phyloP scores from a whole-genome alignment of 2,888 invertebrate species.

The Ditula angustiorana region DNA sequence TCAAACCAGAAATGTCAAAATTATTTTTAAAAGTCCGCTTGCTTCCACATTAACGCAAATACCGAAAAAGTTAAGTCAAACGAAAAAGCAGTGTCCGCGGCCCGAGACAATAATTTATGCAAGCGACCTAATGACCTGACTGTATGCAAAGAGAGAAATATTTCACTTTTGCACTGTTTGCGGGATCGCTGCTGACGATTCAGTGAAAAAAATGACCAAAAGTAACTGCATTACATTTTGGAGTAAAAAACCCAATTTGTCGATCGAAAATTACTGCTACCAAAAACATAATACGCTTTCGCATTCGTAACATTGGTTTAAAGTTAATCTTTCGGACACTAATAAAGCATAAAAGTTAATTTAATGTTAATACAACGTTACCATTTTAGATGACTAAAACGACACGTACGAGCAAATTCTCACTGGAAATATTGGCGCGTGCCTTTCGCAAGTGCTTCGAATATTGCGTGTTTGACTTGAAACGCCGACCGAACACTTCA shows the following conservation, averaged over 20 bases:
- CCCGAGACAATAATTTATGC: conserved; percentile 40
- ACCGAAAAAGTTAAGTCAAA: conserved; percentile 24
- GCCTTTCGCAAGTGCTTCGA: conserved; percentile 40
- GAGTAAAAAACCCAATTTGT: too few relatives aligned
- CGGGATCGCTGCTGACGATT: neutral
- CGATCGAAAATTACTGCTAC: too few relatives aligned
- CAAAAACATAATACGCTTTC: too few relatives aligned
- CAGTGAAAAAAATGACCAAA: neutral
- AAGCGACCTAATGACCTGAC: conserved; percentile 41
- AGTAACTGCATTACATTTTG: neutral
- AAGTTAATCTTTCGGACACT: neutral
- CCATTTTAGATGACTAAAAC: conserved; percentile 7
- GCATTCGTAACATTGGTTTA: too few relatives aligned
- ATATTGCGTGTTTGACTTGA: conserved; percentile 42
- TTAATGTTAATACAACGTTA: conserved; percentile 6
- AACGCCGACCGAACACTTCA: conserved; percentile 29
- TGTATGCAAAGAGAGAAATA: conserved; percentile 11
- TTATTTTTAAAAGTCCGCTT: neutral
- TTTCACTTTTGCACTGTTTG: conserved; percentile 17
- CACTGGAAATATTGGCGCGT: conserved; percentile 41
- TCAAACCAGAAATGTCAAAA: conserved; percentile 1
- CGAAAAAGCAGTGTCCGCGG: conserved; percentile 29
- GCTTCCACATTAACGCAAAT: conserved; percentile 24
- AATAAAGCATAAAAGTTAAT: neutral
- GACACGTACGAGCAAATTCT: conserved; percentile 10